A percentile compares a stretch with the other conserved stretches of the same genome.
Evolutionary conservation across 2,888 invertebrate genomes (phyloP).

Genomic region (Macropis europaea): DNA sequence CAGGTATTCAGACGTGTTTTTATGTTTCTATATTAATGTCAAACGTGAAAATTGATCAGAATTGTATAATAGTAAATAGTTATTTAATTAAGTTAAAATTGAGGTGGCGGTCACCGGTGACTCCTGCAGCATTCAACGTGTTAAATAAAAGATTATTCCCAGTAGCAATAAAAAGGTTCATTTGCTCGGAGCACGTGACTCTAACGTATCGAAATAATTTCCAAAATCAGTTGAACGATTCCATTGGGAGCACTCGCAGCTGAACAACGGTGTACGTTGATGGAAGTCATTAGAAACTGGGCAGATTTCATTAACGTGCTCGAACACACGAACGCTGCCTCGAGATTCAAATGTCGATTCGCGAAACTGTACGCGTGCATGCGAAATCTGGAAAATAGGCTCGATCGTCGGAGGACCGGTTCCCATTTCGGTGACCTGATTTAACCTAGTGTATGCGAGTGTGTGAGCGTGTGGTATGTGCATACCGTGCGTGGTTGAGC

Average conservation of each 20-base stretch:
- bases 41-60: no score
- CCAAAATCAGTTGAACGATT: neutral
- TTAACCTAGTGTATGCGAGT: slow-evolving; percentile 14
- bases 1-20: no score
- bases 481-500: slow-evolving; percentile 31
- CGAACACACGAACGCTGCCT: neutral
- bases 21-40: no score
- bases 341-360: neutral
- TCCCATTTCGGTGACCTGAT: slow-evolving; percentile 46
- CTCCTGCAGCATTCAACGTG: no score
- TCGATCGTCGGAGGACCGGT: slow-evolving; percentile 39
- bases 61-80: no score
- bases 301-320: neutral
- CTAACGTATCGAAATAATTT: no score
- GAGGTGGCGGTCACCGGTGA: no score
- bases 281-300: slow-evolving; percentile 1
- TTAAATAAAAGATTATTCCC: no score
- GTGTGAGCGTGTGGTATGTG: slow-evolving; percentile 21
- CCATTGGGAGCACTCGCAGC: no score
- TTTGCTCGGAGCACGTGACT: no score
- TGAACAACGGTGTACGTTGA: slow-evolving; percentile 21
- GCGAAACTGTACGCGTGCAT: neutral
- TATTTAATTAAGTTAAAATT: no score
- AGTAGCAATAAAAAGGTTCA: no score
- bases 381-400: slow-evolving; percentile 46